Evolutionary conservation across 2,113 vertebrate genomes (phyloP).

Genomic region (Mesitornis unicolor): DNA sequence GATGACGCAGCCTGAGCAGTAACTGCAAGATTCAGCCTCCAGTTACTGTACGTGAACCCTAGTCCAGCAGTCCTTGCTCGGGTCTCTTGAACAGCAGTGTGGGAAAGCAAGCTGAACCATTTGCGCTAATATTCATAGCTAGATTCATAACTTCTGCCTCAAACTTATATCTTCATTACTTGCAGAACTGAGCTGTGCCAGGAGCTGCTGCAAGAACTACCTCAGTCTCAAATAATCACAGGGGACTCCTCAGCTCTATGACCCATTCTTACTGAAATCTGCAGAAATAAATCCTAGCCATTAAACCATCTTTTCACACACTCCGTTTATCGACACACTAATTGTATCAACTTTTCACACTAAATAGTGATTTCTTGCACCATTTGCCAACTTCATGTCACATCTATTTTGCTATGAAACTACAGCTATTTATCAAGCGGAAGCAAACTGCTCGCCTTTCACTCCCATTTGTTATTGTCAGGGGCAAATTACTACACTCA

Average conservation of each 20-base stretch:
- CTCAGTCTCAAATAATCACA: not conserved
- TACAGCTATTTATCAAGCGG: slow-evolving; percentile 14
- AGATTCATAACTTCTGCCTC: not conserved
- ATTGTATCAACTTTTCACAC: not conserved
- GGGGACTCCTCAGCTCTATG: accelerated
- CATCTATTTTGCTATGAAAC: slow-evolving; percentile 54
- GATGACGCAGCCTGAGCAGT: not conserved
- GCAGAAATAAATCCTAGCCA: not conserved
- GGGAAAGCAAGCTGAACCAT: not conserved
- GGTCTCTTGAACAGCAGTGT: not conserved
- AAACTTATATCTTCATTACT: not conserved
- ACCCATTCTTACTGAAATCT: not conserved
- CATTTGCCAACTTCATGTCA: slow-evolving; percentile 16
- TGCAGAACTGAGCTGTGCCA: not conserved
- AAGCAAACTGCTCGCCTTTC: slow-evolving; percentile 27
- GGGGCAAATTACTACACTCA: not conserved
- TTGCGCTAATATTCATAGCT: not conserved
- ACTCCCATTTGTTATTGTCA: not conserved
- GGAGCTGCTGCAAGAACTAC: not conserved
- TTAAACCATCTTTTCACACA: not conserved
- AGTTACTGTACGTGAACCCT: not conserved
- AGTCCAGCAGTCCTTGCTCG: not conserved
- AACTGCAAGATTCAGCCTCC: not conserved
- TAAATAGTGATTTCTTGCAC: slow-evolving; percentile 38
- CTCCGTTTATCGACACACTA: not conserved